phyloP scores from a whole-genome alignment of 2,888 invertebrate genomes.

The Polietes domitor region DNA sequence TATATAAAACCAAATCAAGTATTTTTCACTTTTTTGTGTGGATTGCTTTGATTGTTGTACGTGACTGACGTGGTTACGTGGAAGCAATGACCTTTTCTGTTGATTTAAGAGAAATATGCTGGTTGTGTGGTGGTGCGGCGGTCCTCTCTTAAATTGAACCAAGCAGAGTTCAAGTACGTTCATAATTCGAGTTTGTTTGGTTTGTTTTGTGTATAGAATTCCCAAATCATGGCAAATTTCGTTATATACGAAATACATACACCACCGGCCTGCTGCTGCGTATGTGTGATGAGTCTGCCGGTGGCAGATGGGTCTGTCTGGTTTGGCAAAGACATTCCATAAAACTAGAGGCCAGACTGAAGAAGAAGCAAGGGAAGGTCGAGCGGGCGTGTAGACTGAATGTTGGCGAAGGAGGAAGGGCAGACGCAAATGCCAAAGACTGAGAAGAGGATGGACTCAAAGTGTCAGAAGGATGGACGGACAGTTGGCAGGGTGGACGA shows the following conservation, averaged over 20 bases:
- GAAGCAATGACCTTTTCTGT: slow-evolving; percentile 63
- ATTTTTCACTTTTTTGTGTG: not conserved
- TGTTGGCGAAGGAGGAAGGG: no score
- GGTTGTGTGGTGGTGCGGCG: not conserved
- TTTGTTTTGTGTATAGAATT: slow-evolving; percentile 2
- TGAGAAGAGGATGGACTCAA: no score
- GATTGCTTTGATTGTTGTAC: slow-evolving; percentile 38
- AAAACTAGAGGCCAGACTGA: not conserved
- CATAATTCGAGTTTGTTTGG: slow-evolving; percentile 59
- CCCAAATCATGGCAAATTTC: not conserved
- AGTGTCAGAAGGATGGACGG: no score
- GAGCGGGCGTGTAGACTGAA: no score
- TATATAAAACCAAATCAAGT: not conserved
- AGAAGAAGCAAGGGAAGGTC: no score
- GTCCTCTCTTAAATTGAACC: slow-evolving; percentile 59
- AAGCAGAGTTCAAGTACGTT: slow-evolving; percentile 65
- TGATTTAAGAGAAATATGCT: slow-evolving; percentile 62
- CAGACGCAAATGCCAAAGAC: no score
- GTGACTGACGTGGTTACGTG: slow-evolving; percentile 36
- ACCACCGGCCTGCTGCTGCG: not conserved
- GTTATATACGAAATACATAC: no score
- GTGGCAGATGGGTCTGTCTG: not conserved
- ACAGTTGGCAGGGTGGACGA: no score
- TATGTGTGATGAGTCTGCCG: not conserved
- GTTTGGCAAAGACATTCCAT: not conserved